Conservation (phyloP, 2,888 invertebrate genomes). For the Caenorhabditis angaria region DNA sequence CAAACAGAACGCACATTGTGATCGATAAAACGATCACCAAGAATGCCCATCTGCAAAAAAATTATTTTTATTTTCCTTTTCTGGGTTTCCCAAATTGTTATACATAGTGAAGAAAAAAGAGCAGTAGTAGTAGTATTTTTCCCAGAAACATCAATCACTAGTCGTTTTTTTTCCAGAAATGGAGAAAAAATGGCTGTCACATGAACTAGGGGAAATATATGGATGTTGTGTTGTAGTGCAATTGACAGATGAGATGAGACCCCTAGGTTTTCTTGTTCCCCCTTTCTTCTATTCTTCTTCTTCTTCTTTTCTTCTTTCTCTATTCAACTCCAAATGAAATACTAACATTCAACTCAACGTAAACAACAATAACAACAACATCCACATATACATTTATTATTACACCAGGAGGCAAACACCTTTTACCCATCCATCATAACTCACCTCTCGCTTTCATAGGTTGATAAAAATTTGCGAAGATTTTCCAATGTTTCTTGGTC, state of each 20-base stretch:
- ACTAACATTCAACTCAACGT: background rate
- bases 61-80: background rate
- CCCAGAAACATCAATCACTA: slow-evolving; percentile 4
- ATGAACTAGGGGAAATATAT: background rate
- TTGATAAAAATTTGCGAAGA: slow-evolving; percentile 25
- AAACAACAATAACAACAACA: background rate
- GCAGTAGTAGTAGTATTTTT: background rate
- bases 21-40: slow-evolving; percentile 63
- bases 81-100: background rate
- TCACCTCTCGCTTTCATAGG: slow-evolving; percentile 46
- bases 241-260: slow-evolving; percentile 2
- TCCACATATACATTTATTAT: background rate
- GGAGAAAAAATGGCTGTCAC: slow-evolving; percentile 2
- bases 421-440: slow-evolving; percentile 30
- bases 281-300: background rate
- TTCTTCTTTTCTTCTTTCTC: background rate
- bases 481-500: slow-evolving; percentile 29
- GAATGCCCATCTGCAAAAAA: slow-evolving; percentile 66
- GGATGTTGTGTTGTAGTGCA: background rate
- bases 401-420: slow-evolving; percentile 6
- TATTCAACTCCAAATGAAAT: background rate
- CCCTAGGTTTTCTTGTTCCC: too few relatives aligned
- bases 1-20: slow-evolving; percentile 66
- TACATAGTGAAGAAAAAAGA: background rate
- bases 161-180: background rate